Conservation (phyloP, 2,797 vertebrate genomes). For the Paratrypauchen microcephalus region DNA sequence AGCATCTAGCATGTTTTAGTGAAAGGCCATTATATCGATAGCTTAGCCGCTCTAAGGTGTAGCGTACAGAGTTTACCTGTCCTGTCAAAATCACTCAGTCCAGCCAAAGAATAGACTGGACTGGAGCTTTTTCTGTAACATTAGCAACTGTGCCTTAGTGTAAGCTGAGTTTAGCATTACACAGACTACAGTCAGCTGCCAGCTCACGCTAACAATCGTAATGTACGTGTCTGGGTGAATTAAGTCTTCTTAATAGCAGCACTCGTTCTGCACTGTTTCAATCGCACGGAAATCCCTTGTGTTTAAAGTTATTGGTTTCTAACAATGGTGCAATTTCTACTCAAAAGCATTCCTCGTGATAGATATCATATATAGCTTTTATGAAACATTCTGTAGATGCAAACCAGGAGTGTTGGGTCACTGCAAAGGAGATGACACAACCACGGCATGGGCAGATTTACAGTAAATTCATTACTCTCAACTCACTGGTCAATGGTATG, state of each 20-base stretch:
- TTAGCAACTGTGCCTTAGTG: constrained; percentile 31
- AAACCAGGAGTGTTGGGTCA: constrained; percentile 30
- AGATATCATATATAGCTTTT: constrained; percentile 39
- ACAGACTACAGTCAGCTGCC: constrained; percentile 47
- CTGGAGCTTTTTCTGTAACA: constrained; percentile 32
- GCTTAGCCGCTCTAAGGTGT: constrained; percentile 61
- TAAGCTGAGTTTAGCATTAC: constrained; percentile 45
- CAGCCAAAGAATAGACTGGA: constrained; percentile 38
- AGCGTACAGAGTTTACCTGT: constrained; percentile 59
- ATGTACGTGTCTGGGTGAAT: constrained; percentile 67
- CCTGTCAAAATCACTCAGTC: constrained; percentile 64
- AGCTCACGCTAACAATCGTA: constrained; percentile 57
- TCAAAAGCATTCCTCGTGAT: constrained; percentile 46
- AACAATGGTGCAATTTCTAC: constrained; percentile 35
- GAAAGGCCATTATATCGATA: constrained; percentile 56
- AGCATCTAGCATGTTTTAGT: constrained; percentile 61
- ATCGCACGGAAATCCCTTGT: constrained; percentile 43
- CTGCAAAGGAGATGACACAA: constrained; percentile 20
- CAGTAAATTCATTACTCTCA: constrained; percentile 5
- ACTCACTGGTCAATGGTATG: no score
- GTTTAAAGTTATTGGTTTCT: constrained; percentile 54
- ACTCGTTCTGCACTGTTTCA: constrained; percentile 61
- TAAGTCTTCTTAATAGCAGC: constrained; percentile 64
- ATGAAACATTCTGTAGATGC: constrained; percentile 50
- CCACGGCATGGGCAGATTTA: constrained; percentile 10